phyloP scores from a whole-genome alignment of 2,113 vertebrate species.

The Agelaius tricolor region DNA sequence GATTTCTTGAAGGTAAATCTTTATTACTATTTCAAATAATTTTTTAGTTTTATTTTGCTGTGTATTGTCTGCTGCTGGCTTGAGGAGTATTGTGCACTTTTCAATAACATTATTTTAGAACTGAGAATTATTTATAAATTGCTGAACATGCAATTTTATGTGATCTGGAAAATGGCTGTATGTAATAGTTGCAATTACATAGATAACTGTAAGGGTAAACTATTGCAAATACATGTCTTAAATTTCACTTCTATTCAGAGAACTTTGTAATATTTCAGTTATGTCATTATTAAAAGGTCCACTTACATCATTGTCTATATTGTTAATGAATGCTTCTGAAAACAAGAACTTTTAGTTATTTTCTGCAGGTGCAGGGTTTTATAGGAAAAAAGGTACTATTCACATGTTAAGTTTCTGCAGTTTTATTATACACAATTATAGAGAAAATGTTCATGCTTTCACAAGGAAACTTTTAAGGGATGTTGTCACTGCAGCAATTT shows the following conservation, averaged over 20 bases:
- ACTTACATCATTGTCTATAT: constrained; percentile 65
- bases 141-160: constrained; percentile 79
- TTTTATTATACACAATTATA: constrained; percentile 3
- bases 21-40: constrained; percentile 80
- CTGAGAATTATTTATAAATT: constrained; percentile 76
- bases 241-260: constrained; percentile 65
- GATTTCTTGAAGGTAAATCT: constrained; percentile 99
- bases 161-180: constrained; percentile 71
- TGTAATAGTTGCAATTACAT: constrained; percentile 72
- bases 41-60: constrained; percentile 73
- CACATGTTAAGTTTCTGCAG: constrained; percentile 53
- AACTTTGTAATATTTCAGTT: constrained; percentile 64
- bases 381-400: constrained; percentile 28
- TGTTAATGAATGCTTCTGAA: constrained; percentile 59
- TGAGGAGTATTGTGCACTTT: constrained; percentile 67
- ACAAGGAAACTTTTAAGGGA: constrained; percentile 67
- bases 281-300: constrained; percentile 61
- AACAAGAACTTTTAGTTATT: constrained; percentile 52
- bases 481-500: constrained; percentile 65
- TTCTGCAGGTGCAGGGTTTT: constrained; percentile 78
- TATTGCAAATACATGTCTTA: constrained; percentile 71
- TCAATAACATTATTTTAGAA: constrained; percentile 74
- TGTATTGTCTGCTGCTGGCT: constrained; percentile 71
- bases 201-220: constrained; percentile 69
- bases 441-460: constrained; percentile 41